phyloP scores from a whole-genome alignment of 1,140 invertebrate genomes.

The Archivesica marissinica region DNA sequence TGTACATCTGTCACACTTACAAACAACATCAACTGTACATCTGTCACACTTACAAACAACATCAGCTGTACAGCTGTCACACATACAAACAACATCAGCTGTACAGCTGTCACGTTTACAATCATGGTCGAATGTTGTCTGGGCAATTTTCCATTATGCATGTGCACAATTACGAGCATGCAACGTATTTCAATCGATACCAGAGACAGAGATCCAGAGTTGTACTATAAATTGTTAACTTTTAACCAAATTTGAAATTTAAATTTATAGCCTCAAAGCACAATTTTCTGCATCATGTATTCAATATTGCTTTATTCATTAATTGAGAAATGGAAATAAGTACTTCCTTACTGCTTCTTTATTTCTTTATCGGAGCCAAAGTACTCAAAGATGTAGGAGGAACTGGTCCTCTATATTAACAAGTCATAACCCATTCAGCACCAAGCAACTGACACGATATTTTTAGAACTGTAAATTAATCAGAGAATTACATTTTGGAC shows the following conservation, averaged over 20 bases:
- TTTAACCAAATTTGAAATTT: constrained; percentile 62
- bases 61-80: too few relatives aligned
- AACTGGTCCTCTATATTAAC: too few relatives aligned
- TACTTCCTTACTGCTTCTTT: constrained; percentile 31
- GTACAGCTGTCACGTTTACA: too few relatives aligned
- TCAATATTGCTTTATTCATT: constrained; percentile 56
- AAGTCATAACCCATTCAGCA: too few relatives aligned
- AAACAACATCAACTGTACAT: too few relatives aligned
- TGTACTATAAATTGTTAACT: constrained; percentile 53
- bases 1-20: too few relatives aligned
- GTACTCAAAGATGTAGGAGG: neutral
- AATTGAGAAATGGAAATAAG: constrained; percentile 44
- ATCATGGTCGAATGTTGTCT: too few relatives aligned
- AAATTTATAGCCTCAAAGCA: constrained; percentile 41
- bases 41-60: too few relatives aligned
- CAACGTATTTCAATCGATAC: constrained; percentile 37
- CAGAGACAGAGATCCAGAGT: neutral
- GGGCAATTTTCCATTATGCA: neutral
- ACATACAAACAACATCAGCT: too few relatives aligned
- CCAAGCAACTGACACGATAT: too few relatives aligned
- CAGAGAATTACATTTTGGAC: too few relatives aligned
- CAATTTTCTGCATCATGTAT: constrained; percentile 29
- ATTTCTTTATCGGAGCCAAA: constrained; percentile 35
- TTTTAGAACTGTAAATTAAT: too few relatives aligned
- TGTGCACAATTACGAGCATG: constrained; percentile 29